Evolutionary conservation across 2,888 invertebrate genomes (phyloP), one percentile per base, ranked within the genome.

Genomic region (Pemphredon lugubris): DNA sequence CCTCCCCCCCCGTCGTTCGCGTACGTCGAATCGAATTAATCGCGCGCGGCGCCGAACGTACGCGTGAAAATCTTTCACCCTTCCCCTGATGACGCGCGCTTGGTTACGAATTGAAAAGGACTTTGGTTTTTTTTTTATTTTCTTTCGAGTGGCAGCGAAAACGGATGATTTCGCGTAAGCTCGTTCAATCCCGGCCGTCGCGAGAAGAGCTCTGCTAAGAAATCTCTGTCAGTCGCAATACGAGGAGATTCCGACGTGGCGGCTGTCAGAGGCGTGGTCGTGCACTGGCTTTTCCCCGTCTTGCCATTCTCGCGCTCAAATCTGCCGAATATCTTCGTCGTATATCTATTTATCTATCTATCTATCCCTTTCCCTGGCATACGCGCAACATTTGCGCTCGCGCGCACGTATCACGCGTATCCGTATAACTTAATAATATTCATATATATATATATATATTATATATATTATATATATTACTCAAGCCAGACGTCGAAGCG

Each of bases 271-370:
- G 78, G 67, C 69, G 73, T 47, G 68, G 59, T 68, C 66, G 47
- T 13, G 61, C 78, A 61, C 76, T 82, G 82, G 79, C 83, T 84
- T 79, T 20, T 76, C 72, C 68, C 84, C 81, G 78, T 86, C 84
- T 87, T 83, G 82, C 82, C 81, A 85, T 88, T 87, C 84, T 88
- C 87, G 85, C 86, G 82, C 82, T 85, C 83, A 84, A 86, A 84
- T 83, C 73, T 84, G 73, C 78, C 75, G 77, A 80, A 66, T 73
- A 61, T 59, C 59, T 58, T 75, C 68, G 69, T 71, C 76, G 73
- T 79, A 71, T 75, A 75, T 64, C 59, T 66, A 48, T 32, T 42
- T 44, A 7, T 44, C 26, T 26, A 21, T 23, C 45, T 34, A 32
- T 34, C 67, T 70, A 70, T 65, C 70, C 71, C 66, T 50, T 60